Percentiles rank a stretch among this genome's conserved stretches.
Conservation (phyloP, 2,113 vertebrate species). For the Entelurus aequoreus region DNA sequence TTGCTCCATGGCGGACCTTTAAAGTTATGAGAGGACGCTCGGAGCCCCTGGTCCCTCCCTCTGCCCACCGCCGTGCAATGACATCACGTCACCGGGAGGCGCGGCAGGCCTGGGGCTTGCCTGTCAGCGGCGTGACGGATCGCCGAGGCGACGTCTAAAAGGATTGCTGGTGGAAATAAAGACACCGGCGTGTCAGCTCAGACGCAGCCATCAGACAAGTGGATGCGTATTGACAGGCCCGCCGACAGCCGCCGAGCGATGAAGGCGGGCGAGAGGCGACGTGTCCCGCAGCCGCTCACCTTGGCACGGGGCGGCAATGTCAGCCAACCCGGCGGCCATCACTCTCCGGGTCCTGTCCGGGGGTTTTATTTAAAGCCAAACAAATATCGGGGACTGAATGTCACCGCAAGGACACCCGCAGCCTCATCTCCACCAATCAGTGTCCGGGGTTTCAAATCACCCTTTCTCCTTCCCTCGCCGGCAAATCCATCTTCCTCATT, state of each 20-base stretch:
- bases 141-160: conserved; percentile 76
- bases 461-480: conserved; percentile 81
- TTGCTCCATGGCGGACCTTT: no score
- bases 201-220: conserved; percentile 87
- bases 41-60: conserved; percentile 10
- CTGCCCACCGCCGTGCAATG: conserved; percentile 34
- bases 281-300: conserved; percentile 93
- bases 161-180: conserved; percentile 89
- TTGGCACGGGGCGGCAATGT: conserved; percentile 94
- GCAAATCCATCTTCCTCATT: conserved; percentile 87
- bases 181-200: conserved; percentile 84
- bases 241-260: conserved; percentile 69
- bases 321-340: conserved; percentile 88
- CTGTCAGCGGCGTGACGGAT: conserved; percentile 72
- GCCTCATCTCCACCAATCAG: conserved; percentile 78
- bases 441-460: conserved; percentile 85
- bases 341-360: conserved; percentile 84
- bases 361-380: conserved; percentile 99
- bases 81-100: conserved; percentile 50
- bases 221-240: conserved; percentile 90
- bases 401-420: conserved; percentile 87
- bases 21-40: neutral
- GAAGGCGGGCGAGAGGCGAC: conserved; percentile 62
- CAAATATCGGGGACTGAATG: conserved; percentile 96
- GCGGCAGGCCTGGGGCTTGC: conserved; percentile 47